Base-by-base conservation (phyloP, 2,113 vertebrate species). In the Bagarius yarrelli region DNA sequence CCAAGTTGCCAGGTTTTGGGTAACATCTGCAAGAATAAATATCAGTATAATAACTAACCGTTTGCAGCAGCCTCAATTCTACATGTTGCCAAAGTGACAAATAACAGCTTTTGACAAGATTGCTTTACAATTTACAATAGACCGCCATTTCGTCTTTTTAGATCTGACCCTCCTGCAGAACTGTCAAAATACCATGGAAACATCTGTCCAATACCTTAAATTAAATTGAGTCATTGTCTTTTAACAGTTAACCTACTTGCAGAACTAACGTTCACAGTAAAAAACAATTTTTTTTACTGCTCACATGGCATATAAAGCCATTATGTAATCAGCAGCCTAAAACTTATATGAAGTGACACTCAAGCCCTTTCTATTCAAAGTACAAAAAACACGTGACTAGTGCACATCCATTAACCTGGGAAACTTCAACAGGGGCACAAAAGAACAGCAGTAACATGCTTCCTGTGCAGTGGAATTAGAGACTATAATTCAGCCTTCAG, bases 51-150 rank as follows among this genome's bases (percentile, higher is more conserved):
- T 86, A 84, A 92, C 90, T 89, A 89, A 92, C 89, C 83, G 85
- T 80, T 78, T 55, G 72, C 83, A 84, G 88, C 78, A 89, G 85
- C 83, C 87, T 88, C 83, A n/a, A 85, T 85, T 82, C 80, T 79
- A 88, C 86, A 84, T 57, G 89, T 91, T 90, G 92, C 90, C 78
- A 87, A 81, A 89, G 63, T 83, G 47, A 92, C 87, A 21, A 82
- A 89, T 64, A 80, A 73, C 56, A 52, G 71, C 36, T 34, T 63
- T 73, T 13, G 59, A 77, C 84, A 77, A 85, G 56, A 85, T 69
- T 40, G n/a, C 71, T 57, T 32, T 30, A n/a, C n/a, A 59, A 44
- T 53, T 60, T 32, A 67, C 67, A 77, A 36, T 80, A 55, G 14
- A 79, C 53, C 1, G 55, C 34, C 25, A 44, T 76, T 34, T 61